Evolutionary conservation across 2,113 vertebrate genomes (phyloP).

Genomic region (Protobothrops mucrosquamatus): DNA sequence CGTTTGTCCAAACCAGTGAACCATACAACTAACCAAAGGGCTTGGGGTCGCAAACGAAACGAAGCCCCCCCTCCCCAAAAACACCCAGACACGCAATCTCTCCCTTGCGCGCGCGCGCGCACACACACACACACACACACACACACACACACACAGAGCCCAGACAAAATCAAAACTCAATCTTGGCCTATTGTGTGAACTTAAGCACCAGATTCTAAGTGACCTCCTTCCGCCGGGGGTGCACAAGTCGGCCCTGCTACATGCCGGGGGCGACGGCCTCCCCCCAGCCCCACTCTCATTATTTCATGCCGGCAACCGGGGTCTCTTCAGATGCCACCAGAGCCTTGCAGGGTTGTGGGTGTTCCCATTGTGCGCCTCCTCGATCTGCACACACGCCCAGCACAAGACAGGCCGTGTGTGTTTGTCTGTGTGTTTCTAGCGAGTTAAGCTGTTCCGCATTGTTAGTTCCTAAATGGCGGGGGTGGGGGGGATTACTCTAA

Average conservation of each 20-base stretch:
- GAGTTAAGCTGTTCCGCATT: conserved; percentile 7
- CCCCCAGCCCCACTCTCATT: rapidly evolving
- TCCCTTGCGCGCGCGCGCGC: rapidly evolving
- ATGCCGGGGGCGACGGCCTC: neutral
- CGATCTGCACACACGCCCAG: neutral
- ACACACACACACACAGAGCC: too few species aligned
- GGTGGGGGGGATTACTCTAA: neutral
- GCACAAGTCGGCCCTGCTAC: neutral
- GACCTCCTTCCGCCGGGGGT: neutral
- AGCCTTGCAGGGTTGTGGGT: neutral
- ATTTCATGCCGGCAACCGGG: neutral
- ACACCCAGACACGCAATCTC: neutral
- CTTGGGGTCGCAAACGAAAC: neutral
- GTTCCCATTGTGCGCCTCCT: neutral
- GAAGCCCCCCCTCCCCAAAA: neutral
- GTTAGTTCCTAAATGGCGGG: neutral
- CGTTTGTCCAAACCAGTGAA: neutral
- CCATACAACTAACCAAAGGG: neutral
- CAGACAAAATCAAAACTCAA: neutral
- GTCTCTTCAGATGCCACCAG: neutral
- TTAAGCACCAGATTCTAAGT: neutral
- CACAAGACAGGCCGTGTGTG: neutral
- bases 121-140: neutral
- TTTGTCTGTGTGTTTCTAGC: neutral
- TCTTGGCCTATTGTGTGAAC: neutral